Conservation (phyloP, 2,113 vertebrate genomes). For the Actenoides lindsayi region DNA sequence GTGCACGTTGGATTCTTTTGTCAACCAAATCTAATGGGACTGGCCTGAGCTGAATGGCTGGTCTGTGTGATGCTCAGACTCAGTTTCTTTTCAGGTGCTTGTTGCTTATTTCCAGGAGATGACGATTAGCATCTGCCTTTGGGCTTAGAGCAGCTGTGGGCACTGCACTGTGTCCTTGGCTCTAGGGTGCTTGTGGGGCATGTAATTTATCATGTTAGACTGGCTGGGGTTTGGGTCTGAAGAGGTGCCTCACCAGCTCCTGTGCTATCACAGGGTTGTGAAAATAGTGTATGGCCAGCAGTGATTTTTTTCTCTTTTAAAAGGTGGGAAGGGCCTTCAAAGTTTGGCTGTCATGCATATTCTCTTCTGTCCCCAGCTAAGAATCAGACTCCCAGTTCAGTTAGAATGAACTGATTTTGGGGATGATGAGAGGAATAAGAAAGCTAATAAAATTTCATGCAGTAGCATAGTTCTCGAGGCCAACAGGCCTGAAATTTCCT, state of each 20-base stretch:
- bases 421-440: not conserved
- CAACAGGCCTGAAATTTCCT: not conserved
- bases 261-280: not conserved
- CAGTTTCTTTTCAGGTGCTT: slow-evolving; percentile 65
- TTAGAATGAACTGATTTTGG: not conserved
- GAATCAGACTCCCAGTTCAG: not conserved
- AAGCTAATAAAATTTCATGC: not conserved
- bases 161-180: not conserved
- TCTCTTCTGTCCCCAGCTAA: not conserved
- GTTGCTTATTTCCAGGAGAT: slow-evolving; percentile 22
- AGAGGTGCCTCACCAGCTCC: not conserved
- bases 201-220: not conserved
- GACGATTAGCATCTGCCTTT: slow-evolving; percentile 65
- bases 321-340: not conserved
- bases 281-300: not conserved
- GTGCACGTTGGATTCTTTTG: slow-evolving; percentile 55
- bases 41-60: slow-evolving; percentile 67
- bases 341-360: slow-evolving; percentile 12
- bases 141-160: slow-evolving; percentile 53
- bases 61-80: slow-evolving; percentile 59
- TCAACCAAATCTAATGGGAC: slow-evolving; percentile 70
- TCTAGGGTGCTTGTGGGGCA: slow-evolving; percentile 7
- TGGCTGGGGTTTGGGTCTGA: not conserved
- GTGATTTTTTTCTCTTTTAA: not conserved
- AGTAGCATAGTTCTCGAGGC: not conserved